Conservation (phyloP, 2,113 vertebrate species). For the Rhabdornis inornatus region DNA sequence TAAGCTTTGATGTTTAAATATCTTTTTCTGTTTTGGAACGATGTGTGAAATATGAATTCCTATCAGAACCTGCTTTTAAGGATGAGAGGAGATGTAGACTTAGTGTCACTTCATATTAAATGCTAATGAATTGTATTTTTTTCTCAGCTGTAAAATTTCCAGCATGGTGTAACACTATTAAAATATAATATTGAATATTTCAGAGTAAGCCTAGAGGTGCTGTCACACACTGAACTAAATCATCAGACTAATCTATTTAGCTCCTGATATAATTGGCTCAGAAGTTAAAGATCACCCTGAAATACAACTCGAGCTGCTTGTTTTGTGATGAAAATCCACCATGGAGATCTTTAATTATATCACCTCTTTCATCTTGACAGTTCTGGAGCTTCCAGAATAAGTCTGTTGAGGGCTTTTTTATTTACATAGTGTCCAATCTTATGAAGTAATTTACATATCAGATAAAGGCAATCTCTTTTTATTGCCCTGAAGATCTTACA, state of each 20-base stretch:
- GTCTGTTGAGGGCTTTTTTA: not conserved
- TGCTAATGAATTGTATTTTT: not conserved
- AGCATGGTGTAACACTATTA: not conserved
- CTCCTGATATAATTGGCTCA: not conserved
- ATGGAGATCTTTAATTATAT: not conserved
- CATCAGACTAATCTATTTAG: not conserved
- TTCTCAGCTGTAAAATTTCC: not conserved
- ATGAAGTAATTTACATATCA: not conserved
- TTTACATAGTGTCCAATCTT: not conserved
- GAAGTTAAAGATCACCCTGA: not conserved
- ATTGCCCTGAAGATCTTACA: not conserved
- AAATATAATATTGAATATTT: not conserved
- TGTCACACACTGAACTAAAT: not conserved
- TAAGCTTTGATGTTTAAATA: not conserved
- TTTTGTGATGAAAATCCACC: not conserved
- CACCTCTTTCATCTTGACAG: not conserved
- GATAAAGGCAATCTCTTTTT: not conserved
- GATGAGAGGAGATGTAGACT: not conserved
- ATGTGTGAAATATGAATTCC: not conserved
- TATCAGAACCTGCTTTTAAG: not conserved
- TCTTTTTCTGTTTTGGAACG: not conserved
- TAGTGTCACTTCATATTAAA: not conserved
- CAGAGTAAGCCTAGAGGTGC: not conserved
- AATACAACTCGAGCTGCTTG: not conserved
- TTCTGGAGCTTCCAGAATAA: not conserved